These are phyloP conservation scores for Gambusia affinis DNA, from an alignment of 2,113 vertebrate species.

Conservation along the genomic window DNA sequence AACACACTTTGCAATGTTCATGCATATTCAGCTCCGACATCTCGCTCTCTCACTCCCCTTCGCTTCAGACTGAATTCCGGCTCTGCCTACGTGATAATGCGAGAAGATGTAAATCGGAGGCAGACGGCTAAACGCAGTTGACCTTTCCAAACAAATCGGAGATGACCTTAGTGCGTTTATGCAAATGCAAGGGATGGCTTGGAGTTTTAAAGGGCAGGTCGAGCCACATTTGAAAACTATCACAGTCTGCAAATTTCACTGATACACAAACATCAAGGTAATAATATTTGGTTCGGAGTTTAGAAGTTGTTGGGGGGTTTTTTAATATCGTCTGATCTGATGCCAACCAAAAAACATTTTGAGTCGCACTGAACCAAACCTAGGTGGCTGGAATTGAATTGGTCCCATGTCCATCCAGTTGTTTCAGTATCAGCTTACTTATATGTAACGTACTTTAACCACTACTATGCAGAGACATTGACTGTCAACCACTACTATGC, in stretches of 20 bases:
- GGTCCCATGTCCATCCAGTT: too few relatives aligned
- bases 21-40: conserved; percentile 47
- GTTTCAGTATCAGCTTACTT: too few relatives aligned
- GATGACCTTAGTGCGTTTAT: conserved; percentile 43
- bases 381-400: too few relatives aligned
- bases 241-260: conserved; percentile 6
- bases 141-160: conserved; percentile 44
- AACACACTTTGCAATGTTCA: conserved; percentile 42
- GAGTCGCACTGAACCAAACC: too few relatives aligned
- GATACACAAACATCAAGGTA: conserved; percentile 1
- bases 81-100: conserved; percentile 31
- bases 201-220: conserved; percentile 26
- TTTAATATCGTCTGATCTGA: background rate
- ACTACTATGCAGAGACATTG: too few relatives aligned
- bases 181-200: conserved; percentile 40
- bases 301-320: background rate
- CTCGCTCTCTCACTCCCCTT: conserved; percentile 21
- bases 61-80: conserved; percentile 15
- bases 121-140: conserved; percentile 35
- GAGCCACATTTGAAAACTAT: background rate
- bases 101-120: conserved; percentile 42
- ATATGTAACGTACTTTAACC: too few relatives aligned
- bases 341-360: background rate
- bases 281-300: background rate
- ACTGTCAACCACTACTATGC: too few relatives aligned